phyloP scores from a whole-genome alignment of 2,888 invertebrate genomes.

The Caenorhabditis macrosperma region DNA sequence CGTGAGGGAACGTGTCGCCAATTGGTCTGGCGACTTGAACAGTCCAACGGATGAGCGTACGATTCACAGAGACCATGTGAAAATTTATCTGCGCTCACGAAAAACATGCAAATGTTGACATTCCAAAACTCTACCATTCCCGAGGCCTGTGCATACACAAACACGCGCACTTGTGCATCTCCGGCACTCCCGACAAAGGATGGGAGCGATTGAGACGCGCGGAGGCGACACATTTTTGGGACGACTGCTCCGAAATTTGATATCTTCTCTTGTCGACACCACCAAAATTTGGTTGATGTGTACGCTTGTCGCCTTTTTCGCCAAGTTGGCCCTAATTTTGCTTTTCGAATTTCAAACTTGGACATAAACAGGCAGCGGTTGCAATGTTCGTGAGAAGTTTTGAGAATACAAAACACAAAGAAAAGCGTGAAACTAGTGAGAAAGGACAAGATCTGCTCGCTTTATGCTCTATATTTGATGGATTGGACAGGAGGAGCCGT shows the following conservation, averaged over 20 bases:
- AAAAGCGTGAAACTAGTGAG: background rate
- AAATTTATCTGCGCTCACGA: conserved; percentile 41
- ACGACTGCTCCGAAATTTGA: conserved; percentile 48
- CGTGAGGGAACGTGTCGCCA: conserved; percentile 36
- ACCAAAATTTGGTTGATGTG: conserved; percentile 21
- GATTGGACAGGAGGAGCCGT: conserved; percentile 6
- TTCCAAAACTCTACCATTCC: conserved; percentile 59
- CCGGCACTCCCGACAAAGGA: conserved; percentile 53
- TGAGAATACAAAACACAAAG: background rate
- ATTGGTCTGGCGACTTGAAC: conserved; percentile 22
- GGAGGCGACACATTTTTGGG: conserved; percentile 50
- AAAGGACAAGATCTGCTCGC: conserved; percentile 3
- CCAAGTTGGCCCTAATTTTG: background rate
- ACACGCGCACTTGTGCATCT: conserved; percentile 51
- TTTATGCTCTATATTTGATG: conserved; percentile 39
- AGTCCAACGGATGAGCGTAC: background rate
- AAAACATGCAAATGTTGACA: conserved; percentile 60
- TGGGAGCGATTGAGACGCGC: conserved; percentile 32
- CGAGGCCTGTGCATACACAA: conserved; percentile 57
- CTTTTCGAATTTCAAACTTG: conserved; percentile 13
- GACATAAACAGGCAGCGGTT: background rate
- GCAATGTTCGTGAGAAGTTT: too few species aligned
- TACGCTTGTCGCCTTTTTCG: background rate
- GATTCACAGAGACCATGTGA: conserved; percentile 6
- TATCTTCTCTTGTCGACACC: conserved; percentile 29